Percentiles rank a stretch among this genome's conserved stretches.
Evolutionary conservation across 2,113 vertebrate genomes (phyloP).

Genomic region (Pelecanus crispus): DNA sequence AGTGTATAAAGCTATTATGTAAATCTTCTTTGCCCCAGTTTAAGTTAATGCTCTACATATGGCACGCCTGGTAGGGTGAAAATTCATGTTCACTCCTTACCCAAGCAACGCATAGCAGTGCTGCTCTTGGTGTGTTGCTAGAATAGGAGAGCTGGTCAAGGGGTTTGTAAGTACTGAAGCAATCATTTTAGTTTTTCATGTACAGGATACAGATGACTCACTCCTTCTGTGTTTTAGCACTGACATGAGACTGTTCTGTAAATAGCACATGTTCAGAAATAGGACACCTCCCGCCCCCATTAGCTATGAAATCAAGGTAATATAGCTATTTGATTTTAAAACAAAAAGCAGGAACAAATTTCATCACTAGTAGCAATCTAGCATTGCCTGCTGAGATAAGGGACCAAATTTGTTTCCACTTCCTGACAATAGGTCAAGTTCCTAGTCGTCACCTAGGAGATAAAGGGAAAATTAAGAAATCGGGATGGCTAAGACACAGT

Average conservation of each 20-base stretch:
- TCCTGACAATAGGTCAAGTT: neutral
- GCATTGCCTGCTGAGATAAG: neutral
- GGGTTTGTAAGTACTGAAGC: neutral
- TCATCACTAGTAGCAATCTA: neutral
- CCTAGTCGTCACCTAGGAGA: neutral
- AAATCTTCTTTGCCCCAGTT: conserved; percentile 55
- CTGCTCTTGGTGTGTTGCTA: neutral
- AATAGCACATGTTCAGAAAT: conserved; percentile 49
- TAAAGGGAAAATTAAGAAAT: conserved; percentile 1
- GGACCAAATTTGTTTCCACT: neutral
- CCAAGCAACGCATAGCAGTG: neutral
- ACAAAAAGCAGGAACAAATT: conserved; percentile 4
- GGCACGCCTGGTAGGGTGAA: conserved; percentile 1
- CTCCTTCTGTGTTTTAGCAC: conserved; percentile 14
- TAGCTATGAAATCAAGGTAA: conserved; percentile 40
- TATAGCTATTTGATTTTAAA: neutral
- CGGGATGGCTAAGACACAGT: neutral
- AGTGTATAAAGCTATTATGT: conserved; percentile 49
- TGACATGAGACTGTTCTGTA: conserved; percentile 52
- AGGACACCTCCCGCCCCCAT: conserved; percentile 44
- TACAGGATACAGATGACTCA: conserved; percentile 22
- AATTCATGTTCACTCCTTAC: neutral
- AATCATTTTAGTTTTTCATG: conserved; percentile 1
- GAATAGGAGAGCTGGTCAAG: conserved; percentile 1
- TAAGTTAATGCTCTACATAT: conserved; percentile 55